Base-by-base conservation (phyloP, 2,888 invertebrate species). In the Galeruca laticollis region DNA sequence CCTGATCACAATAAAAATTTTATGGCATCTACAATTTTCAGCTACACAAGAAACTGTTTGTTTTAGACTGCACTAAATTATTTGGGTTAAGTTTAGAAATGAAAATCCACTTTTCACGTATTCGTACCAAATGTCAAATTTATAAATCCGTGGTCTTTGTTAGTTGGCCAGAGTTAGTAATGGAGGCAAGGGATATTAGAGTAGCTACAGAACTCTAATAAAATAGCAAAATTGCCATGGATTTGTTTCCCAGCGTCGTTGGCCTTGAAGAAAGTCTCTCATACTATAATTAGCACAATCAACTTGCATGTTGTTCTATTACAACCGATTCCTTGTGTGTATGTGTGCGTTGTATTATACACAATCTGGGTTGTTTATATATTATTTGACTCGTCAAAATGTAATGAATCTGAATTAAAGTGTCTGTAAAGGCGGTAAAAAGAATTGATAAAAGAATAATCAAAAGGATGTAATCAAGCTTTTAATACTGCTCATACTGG, bases 211-310 rank as follows among this genome's bases (percentile, higher is more conserved):
- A 47, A 18, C 47, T 47, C 9, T 9, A 6, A 47, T 47, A 47
- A 18, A 47, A 47, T 47, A 47, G 18, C 18, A 63, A 37, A 64
- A 18, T 40, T 13, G 60, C 61, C 15, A 40, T 54, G 21, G 52
- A 49, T 52, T 61, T 72, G 68, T 72, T 73, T 73, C 62, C 66
- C 33, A 33, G 57, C 65, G 65, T 57, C 65, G 62, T 56, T 20
- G 76, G 77, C 81, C 82, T 81, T 82, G 79, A 77, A 79, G 78
- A 70, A 74, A 78, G 76, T 71, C 76, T 77, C 77, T 73, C 77
- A 77, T 78, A 78, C 80, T 81, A 81, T 81, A 82, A 82, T 82
- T 82, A 82, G 79, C 79, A 76, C 78, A 78, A 79, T 79, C 79
- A 79, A 80, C 79, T 80, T 74, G 77, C 77, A 79, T 79, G 79